A percentile compares a stretch with the other conserved stretches of the same genome.
These are phyloP conservation scores for Chionodraco myersi DNA, from an alignment of 2,113 vertebrate species.

Conservation along the genomic window DNA sequence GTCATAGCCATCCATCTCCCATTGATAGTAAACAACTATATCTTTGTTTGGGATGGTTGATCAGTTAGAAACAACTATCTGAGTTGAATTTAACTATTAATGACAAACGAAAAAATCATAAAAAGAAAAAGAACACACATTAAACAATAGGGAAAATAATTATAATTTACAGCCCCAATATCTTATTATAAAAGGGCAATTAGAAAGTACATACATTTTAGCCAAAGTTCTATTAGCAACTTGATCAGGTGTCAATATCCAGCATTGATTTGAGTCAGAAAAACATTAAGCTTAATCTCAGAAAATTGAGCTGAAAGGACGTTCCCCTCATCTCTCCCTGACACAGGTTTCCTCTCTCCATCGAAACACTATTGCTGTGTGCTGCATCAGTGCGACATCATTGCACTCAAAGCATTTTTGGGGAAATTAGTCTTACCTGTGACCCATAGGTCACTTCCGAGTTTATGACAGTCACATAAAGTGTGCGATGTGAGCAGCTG, in stretches of 20 bases:
- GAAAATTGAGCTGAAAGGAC: neutral
- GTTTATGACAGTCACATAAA: conserved; percentile 18
- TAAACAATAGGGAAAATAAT: neutral
- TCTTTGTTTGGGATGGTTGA: neutral
- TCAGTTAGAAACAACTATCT: neutral
- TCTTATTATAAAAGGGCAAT: too few species aligned
- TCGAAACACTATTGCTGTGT: conserved; percentile 3
- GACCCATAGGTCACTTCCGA: conserved; percentile 39
- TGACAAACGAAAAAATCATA: too few species aligned
- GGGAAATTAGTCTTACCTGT: conserved; percentile 58
- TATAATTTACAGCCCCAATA: neutral
- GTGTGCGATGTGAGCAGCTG: conserved; percentile 13
- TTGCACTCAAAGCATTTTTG: conserved; percentile 52
- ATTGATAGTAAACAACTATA: neutral
- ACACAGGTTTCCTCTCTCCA: neutral
- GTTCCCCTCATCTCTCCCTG: neutral
- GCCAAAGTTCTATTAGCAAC: neutral
- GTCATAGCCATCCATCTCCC: neutral
- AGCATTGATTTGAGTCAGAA: neutral
- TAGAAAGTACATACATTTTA: neutral
- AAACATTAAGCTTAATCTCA: neutral
- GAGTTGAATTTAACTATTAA: neutral
- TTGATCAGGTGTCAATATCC: neutral
- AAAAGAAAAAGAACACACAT: too few species aligned
- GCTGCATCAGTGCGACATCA: conserved; percentile 10